Evolutionary conservation across 2,797 vertebrate species (phyloP).

Genomic region (Gambelia wislizenii): DNA sequence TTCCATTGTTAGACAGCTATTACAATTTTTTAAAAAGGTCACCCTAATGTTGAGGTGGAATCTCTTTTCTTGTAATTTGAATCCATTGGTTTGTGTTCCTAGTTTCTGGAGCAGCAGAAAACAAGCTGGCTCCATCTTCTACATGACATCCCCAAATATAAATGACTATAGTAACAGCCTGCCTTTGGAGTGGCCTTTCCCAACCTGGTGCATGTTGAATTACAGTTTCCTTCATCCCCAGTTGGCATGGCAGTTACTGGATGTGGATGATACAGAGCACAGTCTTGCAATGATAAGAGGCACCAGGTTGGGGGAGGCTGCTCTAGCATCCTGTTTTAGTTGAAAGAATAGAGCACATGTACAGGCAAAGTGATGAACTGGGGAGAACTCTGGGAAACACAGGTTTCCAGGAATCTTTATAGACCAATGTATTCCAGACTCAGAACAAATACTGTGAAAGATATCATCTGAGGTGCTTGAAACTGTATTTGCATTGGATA

Average conservation of each 20-base stretch:
- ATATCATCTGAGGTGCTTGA: background rate
- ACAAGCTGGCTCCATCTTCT: too few relatives aligned
- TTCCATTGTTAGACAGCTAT: too few relatives aligned
- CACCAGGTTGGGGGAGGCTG: background rate
- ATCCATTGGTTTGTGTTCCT: too few relatives aligned
- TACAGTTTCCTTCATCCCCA: background rate
- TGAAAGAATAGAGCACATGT: background rate
- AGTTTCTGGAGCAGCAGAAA: too few relatives aligned
- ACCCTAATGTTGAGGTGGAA: too few relatives aligned
- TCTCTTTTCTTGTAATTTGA: too few relatives aligned
- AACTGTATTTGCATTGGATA: constrained; percentile 47
- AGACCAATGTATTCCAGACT: constrained; percentile 45
- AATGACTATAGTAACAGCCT: background rate
- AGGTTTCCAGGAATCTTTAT: constrained; percentile 67
- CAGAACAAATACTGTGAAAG: constrained; percentile 25
- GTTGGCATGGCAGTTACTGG: background rate
- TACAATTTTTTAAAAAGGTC: too few relatives aligned
- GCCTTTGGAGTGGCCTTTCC: background rate
- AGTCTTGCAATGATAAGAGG: background rate
- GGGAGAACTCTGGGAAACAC: constrained; percentile 7
- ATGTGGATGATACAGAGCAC: background rate
- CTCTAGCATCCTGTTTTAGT: background rate
- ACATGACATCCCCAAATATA: too few relatives aligned
- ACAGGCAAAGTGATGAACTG: constrained; percentile 49
- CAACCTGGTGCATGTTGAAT: background rate